These are phyloP conservation scores for Papilio glaucus DNA, from an alignment of 1,140 invertebrate species.

Conservation along the genomic window DNA sequence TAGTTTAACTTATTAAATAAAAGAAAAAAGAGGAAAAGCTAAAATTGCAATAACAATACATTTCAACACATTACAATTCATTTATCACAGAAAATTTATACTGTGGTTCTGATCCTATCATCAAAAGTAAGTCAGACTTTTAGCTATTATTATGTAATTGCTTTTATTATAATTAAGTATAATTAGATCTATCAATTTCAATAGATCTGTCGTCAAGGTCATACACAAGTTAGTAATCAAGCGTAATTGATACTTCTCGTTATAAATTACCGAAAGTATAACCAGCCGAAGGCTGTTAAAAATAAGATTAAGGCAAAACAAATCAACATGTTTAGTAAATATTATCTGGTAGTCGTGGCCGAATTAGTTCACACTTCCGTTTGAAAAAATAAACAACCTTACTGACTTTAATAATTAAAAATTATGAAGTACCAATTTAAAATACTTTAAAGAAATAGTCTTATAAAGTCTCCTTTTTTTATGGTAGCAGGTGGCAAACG, in stretches of 20 bases:
- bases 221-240: background rate
- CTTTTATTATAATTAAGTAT: no score
- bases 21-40: no score
- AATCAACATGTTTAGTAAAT: slow-evolving; percentile 1
- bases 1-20: no score
- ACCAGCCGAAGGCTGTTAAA: background rate
- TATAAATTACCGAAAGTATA: background rate
- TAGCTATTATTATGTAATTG: no score
- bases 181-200: background rate
- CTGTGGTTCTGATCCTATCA: no score
- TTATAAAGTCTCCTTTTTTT: no score
- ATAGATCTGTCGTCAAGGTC: background rate
- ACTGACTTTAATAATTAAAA: background rate
- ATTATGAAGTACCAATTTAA: background rate
- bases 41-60: no score
- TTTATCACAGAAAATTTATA: no score
- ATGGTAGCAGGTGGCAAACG: no score
- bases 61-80: no score
- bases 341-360: background rate
- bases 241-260: slow-evolving; percentile 21
- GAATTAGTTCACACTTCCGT: background rate
- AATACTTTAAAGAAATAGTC: background rate
- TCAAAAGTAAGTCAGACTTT: no score
- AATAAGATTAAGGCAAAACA: background rate
- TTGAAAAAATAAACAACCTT: background rate